Percentiles rank a stretch among this genome's conserved stretches.
These are phyloP conservation scores for Acrocera orbiculus DNA, from an alignment of 2,888 invertebrate genomes.

Conservation along the genomic window DNA sequence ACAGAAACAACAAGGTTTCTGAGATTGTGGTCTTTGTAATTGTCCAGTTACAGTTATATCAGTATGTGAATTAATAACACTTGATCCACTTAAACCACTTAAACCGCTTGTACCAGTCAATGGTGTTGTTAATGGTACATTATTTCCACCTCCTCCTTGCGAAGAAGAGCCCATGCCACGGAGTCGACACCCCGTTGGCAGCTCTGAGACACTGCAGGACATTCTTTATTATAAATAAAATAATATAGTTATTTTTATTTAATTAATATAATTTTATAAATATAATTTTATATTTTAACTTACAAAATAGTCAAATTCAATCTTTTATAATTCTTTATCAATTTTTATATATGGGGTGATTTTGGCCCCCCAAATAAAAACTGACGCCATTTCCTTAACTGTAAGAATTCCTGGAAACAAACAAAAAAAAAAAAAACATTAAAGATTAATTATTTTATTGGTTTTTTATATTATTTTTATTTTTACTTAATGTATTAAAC, in stretches of 20 bases:
- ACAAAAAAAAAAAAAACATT: background rate
- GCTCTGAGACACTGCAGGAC: conserved; percentile 40
- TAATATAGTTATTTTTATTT: background rate
- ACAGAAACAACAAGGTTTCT: conserved; percentile 46
- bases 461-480: too few species aligned
- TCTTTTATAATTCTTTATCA: conserved; percentile 10
- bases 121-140: conserved; percentile 19
- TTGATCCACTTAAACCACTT: conserved; percentile 19
- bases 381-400: conserved; percentile 12
- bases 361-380: conserved; percentile 11
- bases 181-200: conserved; percentile 32
- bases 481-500: too few species aligned
- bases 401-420: conserved; percentile 4
- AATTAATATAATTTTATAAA: conserved; percentile 4
- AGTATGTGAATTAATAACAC: conserved; percentile 24
- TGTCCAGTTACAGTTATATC: conserved; percentile 23
- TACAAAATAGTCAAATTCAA: conserved; percentile 1
- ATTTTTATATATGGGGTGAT: conserved; percentile 10
- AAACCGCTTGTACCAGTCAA: conserved; percentile 17
- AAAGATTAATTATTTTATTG: too few species aligned
- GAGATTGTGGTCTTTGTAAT: conserved; percentile 30
- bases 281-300: conserved; percentile 9
- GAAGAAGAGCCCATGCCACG: conserved; percentile 31
- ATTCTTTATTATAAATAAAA: conserved; percentile 26
- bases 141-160: conserved; percentile 20